Evolutionary conservation across 2,797 vertebrate species (phyloP).

Genomic region (Notamacropus eugenii): DNA sequence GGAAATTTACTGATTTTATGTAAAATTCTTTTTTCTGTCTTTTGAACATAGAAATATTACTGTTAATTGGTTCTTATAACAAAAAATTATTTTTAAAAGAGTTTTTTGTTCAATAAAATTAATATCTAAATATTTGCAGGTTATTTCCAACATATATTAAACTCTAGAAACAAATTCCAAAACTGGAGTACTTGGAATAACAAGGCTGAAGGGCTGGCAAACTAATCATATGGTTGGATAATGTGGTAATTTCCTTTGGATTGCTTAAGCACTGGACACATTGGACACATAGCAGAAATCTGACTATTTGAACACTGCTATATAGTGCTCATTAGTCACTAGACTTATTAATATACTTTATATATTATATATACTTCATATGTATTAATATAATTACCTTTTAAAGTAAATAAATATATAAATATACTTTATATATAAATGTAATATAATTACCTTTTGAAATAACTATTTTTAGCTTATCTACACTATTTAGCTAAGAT

Average conservation of each 20-base stretch:
- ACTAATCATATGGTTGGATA: neutral
- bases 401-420: neutral
- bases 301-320: neutral
- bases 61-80: neutral
- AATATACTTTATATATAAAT: no score
- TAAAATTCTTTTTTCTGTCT: neutral
- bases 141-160: neutral
- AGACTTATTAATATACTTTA: neutral
- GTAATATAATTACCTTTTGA: neutral
- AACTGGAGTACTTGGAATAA: neutral
- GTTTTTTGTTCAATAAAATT: neutral
- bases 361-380: no score
- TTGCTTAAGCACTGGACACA: neutral
- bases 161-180: neutral
- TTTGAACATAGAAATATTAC: neutral
- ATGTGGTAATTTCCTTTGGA: neutral
- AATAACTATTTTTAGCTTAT: neutral
- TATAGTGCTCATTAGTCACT: neutral
- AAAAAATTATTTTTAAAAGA: neutral
- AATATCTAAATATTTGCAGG: neutral
- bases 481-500: neutral
- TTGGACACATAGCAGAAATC: neutral
- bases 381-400: neutral
- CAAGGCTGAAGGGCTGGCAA: neutral
- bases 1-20: neutral